phyloP scores from a whole-genome alignment of 1,140 invertebrate genomes.

The Euura saliciscinereae region DNA sequence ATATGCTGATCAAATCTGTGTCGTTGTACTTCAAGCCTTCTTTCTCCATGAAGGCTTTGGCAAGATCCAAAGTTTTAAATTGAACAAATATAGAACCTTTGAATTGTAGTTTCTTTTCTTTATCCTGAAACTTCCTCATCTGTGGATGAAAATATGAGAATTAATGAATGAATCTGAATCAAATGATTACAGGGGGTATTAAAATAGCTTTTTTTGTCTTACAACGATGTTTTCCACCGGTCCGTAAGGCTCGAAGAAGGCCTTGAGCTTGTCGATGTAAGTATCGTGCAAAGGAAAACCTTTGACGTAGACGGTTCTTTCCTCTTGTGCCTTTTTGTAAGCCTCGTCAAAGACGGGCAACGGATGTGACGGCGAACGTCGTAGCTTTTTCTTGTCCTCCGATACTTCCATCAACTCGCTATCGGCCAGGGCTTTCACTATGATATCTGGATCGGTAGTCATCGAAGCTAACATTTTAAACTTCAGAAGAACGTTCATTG shows the following conservation, averaged over 20 bases:
- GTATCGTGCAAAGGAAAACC: slow-evolving; percentile 77
- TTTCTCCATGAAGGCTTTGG: slow-evolving; percentile 68
- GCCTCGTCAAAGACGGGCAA: slow-evolving; percentile 87
- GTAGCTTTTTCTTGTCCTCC: slow-evolving; percentile 82
- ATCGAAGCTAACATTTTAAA: slow-evolving; percentile 87
- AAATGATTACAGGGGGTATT: slow-evolving; percentile 13
- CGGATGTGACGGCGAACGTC: slow-evolving; percentile 76
- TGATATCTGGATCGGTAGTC: slow-evolving; percentile 71
- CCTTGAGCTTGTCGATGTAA: slow-evolving; percentile 74
- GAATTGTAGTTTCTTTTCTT: slow-evolving; percentile 71
- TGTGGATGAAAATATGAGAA: slow-evolving; percentile 32
- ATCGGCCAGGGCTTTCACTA: slow-evolving; percentile 76
- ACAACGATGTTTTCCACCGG: slow-evolving; percentile 78
- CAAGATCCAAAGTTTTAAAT: slow-evolving; percentile 77
- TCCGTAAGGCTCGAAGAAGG: slow-evolving; percentile 75
- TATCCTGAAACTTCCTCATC: slow-evolving; percentile 75
- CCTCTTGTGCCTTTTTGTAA: slow-evolving; percentile 76
- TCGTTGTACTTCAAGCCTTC: slow-evolving; percentile 77
- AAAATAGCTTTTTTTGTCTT: slow-evolving; percentile 35
- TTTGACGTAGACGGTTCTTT: slow-evolving; percentile 86
- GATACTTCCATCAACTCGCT: slow-evolving; percentile 83
- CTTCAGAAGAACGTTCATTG: slow-evolving; percentile 81
- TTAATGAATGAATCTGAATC: slow-evolving; percentile 21
- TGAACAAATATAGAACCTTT: slow-evolving; percentile 91
- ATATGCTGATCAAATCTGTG: slow-evolving; percentile 71